phyloP scores from a whole-genome alignment of 2,888 invertebrate genomes.

The Rhingia rostrata region DNA sequence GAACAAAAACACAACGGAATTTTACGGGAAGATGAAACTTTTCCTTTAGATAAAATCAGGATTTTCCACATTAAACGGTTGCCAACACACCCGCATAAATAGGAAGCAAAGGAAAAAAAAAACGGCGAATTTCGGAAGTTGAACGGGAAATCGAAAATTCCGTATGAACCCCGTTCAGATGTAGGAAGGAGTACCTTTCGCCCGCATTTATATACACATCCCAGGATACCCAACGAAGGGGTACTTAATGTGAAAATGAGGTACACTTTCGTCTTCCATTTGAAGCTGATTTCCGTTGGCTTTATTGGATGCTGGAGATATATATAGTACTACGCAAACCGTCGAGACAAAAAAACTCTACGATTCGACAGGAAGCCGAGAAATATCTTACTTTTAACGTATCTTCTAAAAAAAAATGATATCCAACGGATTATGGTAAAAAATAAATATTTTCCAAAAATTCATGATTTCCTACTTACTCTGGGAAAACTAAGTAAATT shows the following conservation, averaged over 20 bases:
- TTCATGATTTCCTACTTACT: conserved; percentile 36
- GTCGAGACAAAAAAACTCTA: neutral
- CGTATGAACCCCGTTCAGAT: conserved; percentile 30
- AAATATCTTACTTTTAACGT: conserved; percentile 25
- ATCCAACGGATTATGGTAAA: neutral
- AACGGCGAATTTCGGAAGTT: conserved; percentile 50
- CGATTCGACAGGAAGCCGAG: neutral
- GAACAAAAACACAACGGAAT: conserved; percentile 36
- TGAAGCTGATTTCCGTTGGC: conserved; percentile 56
- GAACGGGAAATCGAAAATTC: conserved; percentile 73
- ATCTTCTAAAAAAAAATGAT: no score
- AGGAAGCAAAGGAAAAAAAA: conserved; percentile 5
- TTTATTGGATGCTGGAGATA: conserved; percentile 45
- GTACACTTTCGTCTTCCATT: conserved; percentile 40
- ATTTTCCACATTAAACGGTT: conserved; percentile 69
- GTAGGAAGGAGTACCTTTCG: neutral
- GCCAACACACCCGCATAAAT: conserved; percentile 20
- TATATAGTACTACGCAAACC: conserved; percentile 2
- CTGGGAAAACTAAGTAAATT: conserved; percentile 11
- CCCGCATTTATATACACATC: conserved; percentile 1
- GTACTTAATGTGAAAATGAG: neutral
- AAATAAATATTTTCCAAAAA: conserved; percentile 25
- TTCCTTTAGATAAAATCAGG: conserved; percentile 63
- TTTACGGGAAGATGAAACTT: conserved; percentile 46
- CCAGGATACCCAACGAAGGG: neutral